Base-by-base conservation (phyloP, 2,888 invertebrate species). In the Eumacrocentrus americanus region DNA sequence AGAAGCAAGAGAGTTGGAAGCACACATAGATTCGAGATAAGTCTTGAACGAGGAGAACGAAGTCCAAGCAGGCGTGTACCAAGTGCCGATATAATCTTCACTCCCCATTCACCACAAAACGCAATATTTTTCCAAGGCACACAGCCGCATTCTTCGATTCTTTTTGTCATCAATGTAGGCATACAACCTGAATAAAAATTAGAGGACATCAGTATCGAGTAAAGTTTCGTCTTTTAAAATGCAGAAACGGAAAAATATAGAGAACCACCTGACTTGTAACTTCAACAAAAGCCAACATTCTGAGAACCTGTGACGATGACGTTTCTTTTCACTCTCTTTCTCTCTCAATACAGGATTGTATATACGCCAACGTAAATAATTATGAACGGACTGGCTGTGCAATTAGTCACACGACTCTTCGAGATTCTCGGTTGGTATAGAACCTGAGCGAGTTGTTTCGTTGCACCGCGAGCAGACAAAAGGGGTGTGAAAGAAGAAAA, bases 11-110 rank as follows among this genome's bases (percentile, higher is more conserved):
- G 66, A 66, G 55, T 63, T 62, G 64, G 63, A 58, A 64, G 63
- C 61, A 60, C 64, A 58, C 57, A 37, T 29, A 66, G 67, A 67
- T 67, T 67, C 50, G 40, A 64, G 67, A 67, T 67, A 64, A 64
- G 60, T 65, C 56, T n/a, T n/a, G 53, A 53, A 57, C 56, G 48
- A 52, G 58, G 50, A 55, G 64, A 57, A 50, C 55, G 60, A 61
- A 44, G 44, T 61, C 47, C 62, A 52, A 54, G 37, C 56, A 63
- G 62, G 58, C 55, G 55, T 60, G 55, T 60, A 60, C 60, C 60
- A 46, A 55, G 46, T 60, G 51, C 42, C 60, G 60, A 60, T 60
- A 60, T 60, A 60, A 60, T 60, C 60, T 60, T 60, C n/a, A 50
- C 44, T 53, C 44, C 40, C 34, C 25, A 54, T 44, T 44, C 44